Evolutionary conservation across 2,113 vertebrate genomes (phyloP).

Genomic region (Guaruba guarouba): DNA sequence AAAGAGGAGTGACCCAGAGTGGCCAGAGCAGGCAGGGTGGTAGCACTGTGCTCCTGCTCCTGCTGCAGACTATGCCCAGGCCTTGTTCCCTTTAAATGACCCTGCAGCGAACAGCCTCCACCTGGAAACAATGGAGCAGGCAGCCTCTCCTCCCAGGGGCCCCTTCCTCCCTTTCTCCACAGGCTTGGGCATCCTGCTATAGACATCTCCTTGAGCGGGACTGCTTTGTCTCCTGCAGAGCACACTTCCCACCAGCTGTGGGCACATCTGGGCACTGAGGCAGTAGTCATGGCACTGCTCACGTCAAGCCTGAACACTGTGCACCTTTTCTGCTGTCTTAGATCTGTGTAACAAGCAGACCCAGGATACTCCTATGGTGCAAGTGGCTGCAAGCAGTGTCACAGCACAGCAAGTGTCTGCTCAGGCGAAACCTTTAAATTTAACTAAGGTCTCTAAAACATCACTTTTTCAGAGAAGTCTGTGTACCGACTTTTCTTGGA

Average conservation of each 20-base stretch:
- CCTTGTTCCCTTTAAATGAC: neutral
- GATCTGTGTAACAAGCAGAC: neutral
- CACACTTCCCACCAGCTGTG: neutral
- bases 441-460: neutral
- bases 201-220: accelerated
- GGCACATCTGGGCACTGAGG: neutral
- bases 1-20: neutral
- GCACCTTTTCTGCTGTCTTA: neutral
- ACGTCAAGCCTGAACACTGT: accelerated
- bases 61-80: neutral
- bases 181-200: neutral
- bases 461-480: neutral
- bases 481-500: neutral
- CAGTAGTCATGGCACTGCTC: neutral
- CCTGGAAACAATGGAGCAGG: neutral
- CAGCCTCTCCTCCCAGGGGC: neutral
- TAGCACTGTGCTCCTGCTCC: neutral
- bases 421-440: neutral
- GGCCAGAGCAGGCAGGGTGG: neutral
- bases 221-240: neutral
- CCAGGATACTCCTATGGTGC: no score
- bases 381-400: neutral
- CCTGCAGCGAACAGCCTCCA: neutral
- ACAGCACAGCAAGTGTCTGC: neutral
- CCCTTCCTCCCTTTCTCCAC: neutral